Conservation (phyloP, 2,888 invertebrate genomes). For the Lasioglossum morio region DNA sequence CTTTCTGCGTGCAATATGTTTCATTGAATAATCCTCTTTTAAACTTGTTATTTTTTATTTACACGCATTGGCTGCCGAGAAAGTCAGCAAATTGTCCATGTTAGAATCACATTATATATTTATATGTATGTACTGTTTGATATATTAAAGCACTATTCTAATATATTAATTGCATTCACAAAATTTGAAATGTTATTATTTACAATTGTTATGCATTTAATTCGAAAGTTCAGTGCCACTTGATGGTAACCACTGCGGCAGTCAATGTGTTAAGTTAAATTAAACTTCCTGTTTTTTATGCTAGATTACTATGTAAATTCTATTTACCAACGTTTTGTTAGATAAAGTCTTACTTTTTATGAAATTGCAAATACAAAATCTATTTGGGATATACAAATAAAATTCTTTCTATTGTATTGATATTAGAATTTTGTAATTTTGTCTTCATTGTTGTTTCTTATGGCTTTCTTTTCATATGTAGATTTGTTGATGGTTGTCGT, state of each 20-base stretch:
- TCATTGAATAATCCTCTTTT: not conserved
- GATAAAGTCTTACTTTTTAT: not conserved
- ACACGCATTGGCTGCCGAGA: not conserved
- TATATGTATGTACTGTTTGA: too few species aligned
- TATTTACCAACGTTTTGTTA: not conserved
- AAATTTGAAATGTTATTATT: too few species aligned
- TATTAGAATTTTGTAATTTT: constrained; percentile 22
- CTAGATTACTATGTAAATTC: not conserved
- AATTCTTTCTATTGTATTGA: not conserved
- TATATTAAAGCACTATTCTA: too few species aligned
- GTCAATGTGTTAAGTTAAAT: not conserved
- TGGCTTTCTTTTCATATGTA: constrained; percentile 59
- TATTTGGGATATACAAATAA: not conserved
- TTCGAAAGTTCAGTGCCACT: too few species aligned
- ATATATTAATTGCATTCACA: too few species aligned
- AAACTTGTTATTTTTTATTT: not conserved
- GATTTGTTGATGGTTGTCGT: constrained; percentile 62
- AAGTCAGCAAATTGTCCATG: not conserved
- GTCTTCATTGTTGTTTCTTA: constrained; percentile 54
- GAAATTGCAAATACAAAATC: not conserved
- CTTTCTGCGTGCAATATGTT: not conserved
- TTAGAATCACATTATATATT: too few species aligned
- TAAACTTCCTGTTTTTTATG: not conserved
- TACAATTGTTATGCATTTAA: too few species aligned
- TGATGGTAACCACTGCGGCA: too few species aligned